Conservation (phyloP, 2,888 invertebrate genomes). For the Pollenia amentaria region DNA sequence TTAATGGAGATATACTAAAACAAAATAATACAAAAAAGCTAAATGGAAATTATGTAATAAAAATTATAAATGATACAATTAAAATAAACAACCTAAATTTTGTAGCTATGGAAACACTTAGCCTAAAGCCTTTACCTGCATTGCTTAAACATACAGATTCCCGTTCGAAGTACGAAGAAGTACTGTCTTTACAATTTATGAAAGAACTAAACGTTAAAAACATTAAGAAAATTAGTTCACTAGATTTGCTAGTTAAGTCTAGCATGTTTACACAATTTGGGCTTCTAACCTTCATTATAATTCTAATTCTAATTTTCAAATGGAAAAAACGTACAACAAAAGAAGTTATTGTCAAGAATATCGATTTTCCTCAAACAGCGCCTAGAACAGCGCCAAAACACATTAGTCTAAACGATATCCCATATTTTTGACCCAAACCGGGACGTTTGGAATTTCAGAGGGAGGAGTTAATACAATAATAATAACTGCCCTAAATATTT, state of each 20-base stretch:
- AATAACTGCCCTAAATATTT: too few species aligned
- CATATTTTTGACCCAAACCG: neutral
- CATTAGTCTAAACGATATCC: neutral
- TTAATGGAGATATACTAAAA: too few species aligned
- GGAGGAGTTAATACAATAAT: slow-evolving; percentile 42
- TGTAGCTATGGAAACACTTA: slow-evolving; percentile 33
- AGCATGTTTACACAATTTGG: slow-evolving; percentile 13
- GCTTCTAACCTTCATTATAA: neutral
- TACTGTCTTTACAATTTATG: slow-evolving; percentile 36
- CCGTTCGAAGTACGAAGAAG: slow-evolving; percentile 36
- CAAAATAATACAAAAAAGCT: slow-evolving; percentile 32
- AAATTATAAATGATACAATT: slow-evolving; percentile 15
- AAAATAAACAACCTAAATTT: slow-evolving; percentile 49
- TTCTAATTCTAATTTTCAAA: too few species aligned
- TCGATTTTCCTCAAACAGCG: neutral
- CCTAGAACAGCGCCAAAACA: neutral
- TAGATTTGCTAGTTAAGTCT: slow-evolving; percentile 6
- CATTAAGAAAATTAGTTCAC: slow-evolving; percentile 10
- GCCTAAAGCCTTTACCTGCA: too few species aligned
- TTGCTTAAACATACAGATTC: neutral
- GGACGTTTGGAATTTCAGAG: slow-evolving; percentile 12
- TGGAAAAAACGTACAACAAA: too few species aligned
- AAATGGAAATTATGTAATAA: slow-evolving; percentile 21
- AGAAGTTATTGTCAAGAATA: too few species aligned
- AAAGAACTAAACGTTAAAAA: too few species aligned